phyloP scores from a whole-genome alignment of 1,140 invertebrate genomes.

The Nymphalis io region DNA sequence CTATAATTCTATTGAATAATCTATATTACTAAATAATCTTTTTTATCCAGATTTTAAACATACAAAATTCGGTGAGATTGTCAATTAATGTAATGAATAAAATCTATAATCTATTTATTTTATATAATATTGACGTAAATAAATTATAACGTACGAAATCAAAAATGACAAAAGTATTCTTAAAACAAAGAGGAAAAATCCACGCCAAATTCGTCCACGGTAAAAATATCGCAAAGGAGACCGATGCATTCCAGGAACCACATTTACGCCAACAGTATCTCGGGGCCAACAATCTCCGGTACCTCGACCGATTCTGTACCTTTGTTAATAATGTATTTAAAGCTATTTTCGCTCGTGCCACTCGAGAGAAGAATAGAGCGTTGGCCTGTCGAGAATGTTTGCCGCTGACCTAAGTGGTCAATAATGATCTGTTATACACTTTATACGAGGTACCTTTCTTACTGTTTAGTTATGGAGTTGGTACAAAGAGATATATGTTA shows the following conservation, averaged over 20 bases:
- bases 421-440: conserved; percentile 75
- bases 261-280: conserved; percentile 67
- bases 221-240: conserved; percentile 73
- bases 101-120: too few species aligned
- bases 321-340: conserved; percentile 37
- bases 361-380: conserved; percentile 56
- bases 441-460: conserved; percentile 60
- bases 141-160: neutral
- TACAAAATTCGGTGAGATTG: too few species aligned
- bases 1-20: neutral
- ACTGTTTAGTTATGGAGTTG: conserved; percentile 49
- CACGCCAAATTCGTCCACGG: conserved; percentile 52
- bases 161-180: neutral
- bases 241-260: conserved; percentile 75
- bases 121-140: too few species aligned
- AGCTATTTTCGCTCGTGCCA: conserved; percentile 24
- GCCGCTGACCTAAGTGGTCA: conserved; percentile 75
- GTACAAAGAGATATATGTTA: conserved; percentile 29
- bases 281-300: conserved; percentile 47
- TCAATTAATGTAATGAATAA: too few species aligned
- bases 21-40: too few species aligned
- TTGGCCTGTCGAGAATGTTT: conserved; percentile 77
- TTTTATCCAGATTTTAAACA: too few species aligned
- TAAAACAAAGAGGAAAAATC: conserved; percentile 33
- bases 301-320: conserved; percentile 45